Evolutionary conservation across 2,888 invertebrate genomes (phyloP).

Genomic region (Epistrophe eligans): DNA sequence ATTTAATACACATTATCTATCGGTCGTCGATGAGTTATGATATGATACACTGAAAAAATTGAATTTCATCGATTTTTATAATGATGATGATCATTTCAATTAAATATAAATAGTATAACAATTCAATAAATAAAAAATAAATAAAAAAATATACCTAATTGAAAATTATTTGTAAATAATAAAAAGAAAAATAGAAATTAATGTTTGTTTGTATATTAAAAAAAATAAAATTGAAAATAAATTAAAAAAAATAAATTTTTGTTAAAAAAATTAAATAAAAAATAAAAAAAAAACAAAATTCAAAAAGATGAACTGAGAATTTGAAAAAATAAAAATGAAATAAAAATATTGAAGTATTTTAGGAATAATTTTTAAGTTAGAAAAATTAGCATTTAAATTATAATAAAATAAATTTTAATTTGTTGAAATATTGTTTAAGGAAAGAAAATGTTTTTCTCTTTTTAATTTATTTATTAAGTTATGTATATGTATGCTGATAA

Average conservation of each 20-base stretch:
- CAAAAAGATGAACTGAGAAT: slow-evolving; percentile 58
- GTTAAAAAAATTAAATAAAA: slow-evolving; percentile 10
- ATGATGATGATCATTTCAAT: slow-evolving; percentile 10
- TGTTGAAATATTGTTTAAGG: neutral
- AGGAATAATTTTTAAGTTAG: slow-evolving; percentile 12
- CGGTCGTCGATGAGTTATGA: neutral
- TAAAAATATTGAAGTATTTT: slow-evolving; percentile 4
- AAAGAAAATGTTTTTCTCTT: neutral
- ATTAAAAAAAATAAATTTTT: slow-evolving; percentile 2
- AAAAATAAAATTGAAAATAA: slow-evolving; percentile 21
- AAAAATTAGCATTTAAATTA: slow-evolving; percentile 13
- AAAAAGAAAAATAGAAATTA: slow-evolving; percentile 41
- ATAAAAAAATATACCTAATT: slow-evolving; percentile 1
- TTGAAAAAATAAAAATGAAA: slow-evolving; percentile 36
- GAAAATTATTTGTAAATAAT: slow-evolving; percentile 62
- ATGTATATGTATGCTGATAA: neutral
- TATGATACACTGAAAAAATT: slow-evolving; percentile 11
- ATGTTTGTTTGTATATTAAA: slow-evolving; percentile 53
- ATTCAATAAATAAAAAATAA: neutral
- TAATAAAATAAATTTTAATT: slow-evolving; percentile 20
- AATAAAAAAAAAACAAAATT: neutral
- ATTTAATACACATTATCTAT: neutral
- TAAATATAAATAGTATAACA: neutral
- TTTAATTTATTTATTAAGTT: too few relatives aligned
- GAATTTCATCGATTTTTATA: slow-evolving; percentile 12